A percentile compares a stretch with the other conserved stretches of the same genome.
phyloP scores from a whole-genome alignment of 2,113 vertebrate genomes.

The Pluvialis apricaria region DNA sequence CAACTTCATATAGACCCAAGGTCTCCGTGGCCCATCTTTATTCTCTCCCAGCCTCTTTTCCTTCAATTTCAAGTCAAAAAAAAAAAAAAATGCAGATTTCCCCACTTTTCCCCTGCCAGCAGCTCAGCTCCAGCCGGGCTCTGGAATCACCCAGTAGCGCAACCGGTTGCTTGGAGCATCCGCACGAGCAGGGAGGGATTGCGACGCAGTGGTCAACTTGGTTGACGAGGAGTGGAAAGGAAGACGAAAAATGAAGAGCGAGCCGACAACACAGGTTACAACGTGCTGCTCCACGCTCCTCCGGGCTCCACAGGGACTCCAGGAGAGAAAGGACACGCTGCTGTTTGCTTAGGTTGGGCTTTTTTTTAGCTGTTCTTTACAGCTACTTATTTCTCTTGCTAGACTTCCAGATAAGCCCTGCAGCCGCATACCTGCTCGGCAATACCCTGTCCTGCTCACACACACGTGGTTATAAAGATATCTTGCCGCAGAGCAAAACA shows the following conservation, averaged over 20 bases:
- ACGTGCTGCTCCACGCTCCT: background rate
- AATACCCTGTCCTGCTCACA: background rate
- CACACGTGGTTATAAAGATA: background rate
- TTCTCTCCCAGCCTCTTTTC: background rate
- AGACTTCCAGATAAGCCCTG: background rate
- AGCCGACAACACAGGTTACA: background rate
- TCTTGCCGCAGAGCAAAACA: background rate
- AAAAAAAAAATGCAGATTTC: background rate
- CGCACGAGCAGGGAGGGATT: background rate
- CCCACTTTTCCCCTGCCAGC: fast-evolving
- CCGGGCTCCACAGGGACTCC: background rate
- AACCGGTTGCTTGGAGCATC: background rate
- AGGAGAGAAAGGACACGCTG: background rate
- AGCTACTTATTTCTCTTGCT: background rate
- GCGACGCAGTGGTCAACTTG: fast-evolving
- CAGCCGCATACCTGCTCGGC: background rate
- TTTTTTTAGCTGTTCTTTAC: background rate
- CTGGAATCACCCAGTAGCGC: background rate
- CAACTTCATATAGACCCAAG: background rate
- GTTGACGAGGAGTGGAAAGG: background rate
- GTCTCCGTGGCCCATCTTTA: background rate
- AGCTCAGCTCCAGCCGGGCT: background rate
- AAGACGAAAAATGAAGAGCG: background rate
- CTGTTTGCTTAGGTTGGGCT: background rate
- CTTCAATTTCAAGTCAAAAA: background rate